Evolutionary conservation across 1,140 invertebrate genomes (phyloP).

Genomic region (Aphelenchoides avenae): DNA sequence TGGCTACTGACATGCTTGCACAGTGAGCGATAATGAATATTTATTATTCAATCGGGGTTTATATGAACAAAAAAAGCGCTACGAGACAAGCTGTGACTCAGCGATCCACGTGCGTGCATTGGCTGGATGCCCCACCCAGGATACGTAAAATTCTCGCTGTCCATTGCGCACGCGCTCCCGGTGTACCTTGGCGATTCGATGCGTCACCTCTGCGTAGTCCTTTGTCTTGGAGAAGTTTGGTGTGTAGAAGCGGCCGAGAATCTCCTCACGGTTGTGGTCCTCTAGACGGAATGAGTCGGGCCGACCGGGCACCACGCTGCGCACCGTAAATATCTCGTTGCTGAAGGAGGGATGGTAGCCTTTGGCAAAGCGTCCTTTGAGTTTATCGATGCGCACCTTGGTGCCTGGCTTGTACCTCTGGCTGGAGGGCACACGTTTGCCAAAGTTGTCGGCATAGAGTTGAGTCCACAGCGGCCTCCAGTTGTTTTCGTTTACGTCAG

Average conservation of each 20-base stretch:
- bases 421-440: neutral
- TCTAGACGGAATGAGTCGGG: conserved; percentile 1
- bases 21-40: too few species aligned
- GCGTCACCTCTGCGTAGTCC: neutral
- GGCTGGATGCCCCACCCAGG: conserved; percentile 6
- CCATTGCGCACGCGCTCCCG: conserved; percentile 1
- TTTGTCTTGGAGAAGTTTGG: neutral
- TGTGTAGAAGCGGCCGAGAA: neutral
- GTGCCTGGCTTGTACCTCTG: neutral
- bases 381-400: conserved; percentile 2
- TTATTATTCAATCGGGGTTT: too few species aligned
- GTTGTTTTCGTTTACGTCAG: conserved; percentile 8
- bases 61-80: conserved; percentile 7
- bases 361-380: conserved; percentile 1
- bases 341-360: conserved; percentile 12
- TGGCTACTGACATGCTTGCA: too few species aligned
- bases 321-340: conserved; percentile 4
- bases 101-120: conserved; percentile 15
- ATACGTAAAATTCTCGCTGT: neutral
- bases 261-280: conserved; percentile 1
- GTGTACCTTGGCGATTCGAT: conserved; percentile 1
- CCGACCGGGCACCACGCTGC: neutral
- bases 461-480: neutral
- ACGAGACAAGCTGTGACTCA: conserved; percentile 7
- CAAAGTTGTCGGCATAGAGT: neutral